Conservation (phyloP, 1,140 invertebrate genomes). For the Zophobas atratus region DNA sequence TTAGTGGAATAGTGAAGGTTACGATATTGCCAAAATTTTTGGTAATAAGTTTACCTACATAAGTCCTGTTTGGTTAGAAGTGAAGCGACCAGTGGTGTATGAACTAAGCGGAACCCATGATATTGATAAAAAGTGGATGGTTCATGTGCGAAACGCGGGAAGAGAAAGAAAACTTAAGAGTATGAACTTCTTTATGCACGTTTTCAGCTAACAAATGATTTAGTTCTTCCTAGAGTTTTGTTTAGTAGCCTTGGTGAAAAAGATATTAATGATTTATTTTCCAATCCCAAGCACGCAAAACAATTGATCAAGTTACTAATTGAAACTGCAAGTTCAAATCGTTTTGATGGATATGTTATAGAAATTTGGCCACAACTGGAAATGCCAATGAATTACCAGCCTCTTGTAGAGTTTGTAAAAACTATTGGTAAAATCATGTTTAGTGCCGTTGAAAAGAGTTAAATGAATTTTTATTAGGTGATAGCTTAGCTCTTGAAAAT, state of each 20-base stretch:
- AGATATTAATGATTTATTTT: constrained; percentile 78
- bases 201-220: constrained; percentile 36
- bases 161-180: constrained; percentile 69
- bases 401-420: constrained; percentile 76
- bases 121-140: constrained; percentile 88
- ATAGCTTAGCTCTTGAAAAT: constrained; percentile 64
- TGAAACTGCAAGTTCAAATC: constrained; percentile 75
- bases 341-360: constrained; percentile 90
- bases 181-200: constrained; percentile 55
- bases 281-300: constrained; percentile 71
- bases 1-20: constrained; percentile 96
- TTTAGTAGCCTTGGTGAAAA: constrained; percentile 88
- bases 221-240: constrained; percentile 87
- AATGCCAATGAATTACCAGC: constrained; percentile 75
- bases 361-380: constrained; percentile 92
- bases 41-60: constrained; percentile 91
- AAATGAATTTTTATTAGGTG: constrained; percentile 47
- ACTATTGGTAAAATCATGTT: constrained; percentile 70
- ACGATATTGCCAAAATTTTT: constrained; percentile 94
- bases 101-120: constrained; percentile 82
- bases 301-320: constrained; percentile 75
- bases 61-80: constrained; percentile 95
- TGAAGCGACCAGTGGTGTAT: constrained; percentile 76
- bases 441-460: not conserved
- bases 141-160: constrained; percentile 74